Conservation (phyloP, 2,888 invertebrate species). For the Asteroscopus sphinx region DNA sequence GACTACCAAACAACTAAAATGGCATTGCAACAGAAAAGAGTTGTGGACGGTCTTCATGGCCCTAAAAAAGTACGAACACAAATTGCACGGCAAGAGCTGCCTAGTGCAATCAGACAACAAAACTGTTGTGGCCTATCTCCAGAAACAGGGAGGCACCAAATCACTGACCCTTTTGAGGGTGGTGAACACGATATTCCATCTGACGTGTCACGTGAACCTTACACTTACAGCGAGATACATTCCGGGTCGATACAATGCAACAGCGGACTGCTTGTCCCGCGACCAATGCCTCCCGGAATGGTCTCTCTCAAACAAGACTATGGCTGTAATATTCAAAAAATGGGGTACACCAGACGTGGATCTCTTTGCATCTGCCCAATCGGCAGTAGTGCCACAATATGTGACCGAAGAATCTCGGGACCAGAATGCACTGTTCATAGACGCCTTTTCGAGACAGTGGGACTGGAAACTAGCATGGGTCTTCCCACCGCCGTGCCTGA, state of each 20-base stretch:
- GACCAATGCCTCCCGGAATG: background rate
- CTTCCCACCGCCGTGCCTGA: background rate
- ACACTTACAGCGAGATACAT: background rate
- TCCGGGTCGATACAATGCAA: background rate
- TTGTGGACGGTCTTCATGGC: no score
- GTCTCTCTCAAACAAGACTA: background rate
- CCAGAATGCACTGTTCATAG: background rate
- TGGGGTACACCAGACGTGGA: constrained; percentile 2
- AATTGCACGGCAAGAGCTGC: no score
- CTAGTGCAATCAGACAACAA: no score
- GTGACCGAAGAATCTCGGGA: background rate
- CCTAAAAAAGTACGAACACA: no score
- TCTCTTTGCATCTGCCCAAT: no score
- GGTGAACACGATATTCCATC: background rate
- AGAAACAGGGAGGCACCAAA: constrained; percentile 1
- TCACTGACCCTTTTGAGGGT: background rate
- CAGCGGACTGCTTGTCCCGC: background rate
- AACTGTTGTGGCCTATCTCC: background rate
- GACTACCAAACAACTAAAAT: no score
- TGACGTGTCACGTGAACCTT: background rate
- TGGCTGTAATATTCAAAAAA: background rate
- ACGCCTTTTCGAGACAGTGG: background rate
- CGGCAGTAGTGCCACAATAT: background rate
- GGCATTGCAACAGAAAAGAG: no score
- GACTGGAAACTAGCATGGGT: background rate